phyloP scores from a whole-genome alignment of 2,797 vertebrate genomes.

The Pseudocheirus occidentalis region DNA sequence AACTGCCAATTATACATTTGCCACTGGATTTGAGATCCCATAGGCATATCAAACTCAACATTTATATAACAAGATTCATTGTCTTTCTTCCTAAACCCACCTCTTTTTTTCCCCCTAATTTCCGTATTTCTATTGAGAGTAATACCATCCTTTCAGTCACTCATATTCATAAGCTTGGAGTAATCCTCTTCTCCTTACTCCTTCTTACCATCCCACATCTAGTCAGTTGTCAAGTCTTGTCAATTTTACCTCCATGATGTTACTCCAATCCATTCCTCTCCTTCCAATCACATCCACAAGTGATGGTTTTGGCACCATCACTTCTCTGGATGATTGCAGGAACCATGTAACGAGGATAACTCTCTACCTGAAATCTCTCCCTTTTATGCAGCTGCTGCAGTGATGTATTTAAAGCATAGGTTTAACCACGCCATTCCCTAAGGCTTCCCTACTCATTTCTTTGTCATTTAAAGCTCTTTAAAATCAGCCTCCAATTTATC shows the following conservation, averaged over 20 bases:
- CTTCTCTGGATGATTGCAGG: neutral
- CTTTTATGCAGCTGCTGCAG: neutral
- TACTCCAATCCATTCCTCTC: neutral
- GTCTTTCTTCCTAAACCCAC: neutral
- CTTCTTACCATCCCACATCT: neutral
- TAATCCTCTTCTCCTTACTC: neutral
- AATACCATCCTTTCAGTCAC: neutral
- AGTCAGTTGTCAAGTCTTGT: neutral
- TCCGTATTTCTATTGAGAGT: neutral
- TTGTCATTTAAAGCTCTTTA: neutral
- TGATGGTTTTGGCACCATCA: neutral
- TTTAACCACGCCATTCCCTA: neutral
- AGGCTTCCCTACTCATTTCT: neutral
- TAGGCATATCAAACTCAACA: neutral
- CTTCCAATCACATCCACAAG: neutral
- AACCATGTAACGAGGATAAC: neutral
- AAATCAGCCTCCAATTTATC: neutral
- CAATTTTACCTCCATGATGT: neutral
- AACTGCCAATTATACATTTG: neutral
- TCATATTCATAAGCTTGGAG: neutral
- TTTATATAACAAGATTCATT: neutral
- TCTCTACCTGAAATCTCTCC: neutral
- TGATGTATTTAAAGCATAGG: neutral
- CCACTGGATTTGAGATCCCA: neutral
- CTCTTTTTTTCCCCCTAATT: neutral